phyloP scores from a whole-genome alignment of 2,113 vertebrate genomes.

The Urocynchramus pylzowi region DNA sequence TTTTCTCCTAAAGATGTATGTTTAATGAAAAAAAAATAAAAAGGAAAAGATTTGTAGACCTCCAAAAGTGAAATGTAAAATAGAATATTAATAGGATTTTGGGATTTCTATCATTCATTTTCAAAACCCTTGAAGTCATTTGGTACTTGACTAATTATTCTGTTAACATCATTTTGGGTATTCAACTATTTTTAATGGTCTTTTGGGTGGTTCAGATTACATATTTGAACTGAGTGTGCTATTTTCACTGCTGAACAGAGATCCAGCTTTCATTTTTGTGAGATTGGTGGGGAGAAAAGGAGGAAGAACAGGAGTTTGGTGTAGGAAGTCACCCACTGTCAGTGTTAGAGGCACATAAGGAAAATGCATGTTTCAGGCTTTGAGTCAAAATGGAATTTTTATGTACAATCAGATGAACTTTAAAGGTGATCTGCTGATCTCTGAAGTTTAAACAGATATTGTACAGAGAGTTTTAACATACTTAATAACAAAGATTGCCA shows the following conservation, averaged over 20 bases:
- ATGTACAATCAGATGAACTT: not conserved
- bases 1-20: not conserved
- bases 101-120: constrained; percentile 29
- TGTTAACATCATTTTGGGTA: constrained; percentile 42
- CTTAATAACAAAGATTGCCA: constrained; percentile 32
- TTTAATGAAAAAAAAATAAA: not conserved
- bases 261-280: not conserved
- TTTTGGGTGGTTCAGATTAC: constrained; percentile 19
- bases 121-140: constrained; percentile 50
- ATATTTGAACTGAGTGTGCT: not conserved
- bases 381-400: not conserved
- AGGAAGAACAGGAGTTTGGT: not conserved
- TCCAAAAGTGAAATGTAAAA: constrained; percentile 27
- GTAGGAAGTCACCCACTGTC: not conserved
- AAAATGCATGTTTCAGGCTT: not conserved
- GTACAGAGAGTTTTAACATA: not conserved
- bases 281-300: not conserved
- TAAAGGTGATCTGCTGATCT: constrained; percentile 21
- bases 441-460: constrained; percentile 10
- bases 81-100: constrained; percentile 50
- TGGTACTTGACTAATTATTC: constrained; percentile 44
- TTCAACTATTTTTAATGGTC: constrained; percentile 28
- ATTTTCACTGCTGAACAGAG: not conserved
- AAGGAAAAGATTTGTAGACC: not conserved
- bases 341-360: not conserved